A percentile compares a stretch with the other conserved stretches of the same genome.
Conservation (phyloP, 37 sponge, comb jelly and placozoan species). For the Mnemiopsis leidyi region DNA sequence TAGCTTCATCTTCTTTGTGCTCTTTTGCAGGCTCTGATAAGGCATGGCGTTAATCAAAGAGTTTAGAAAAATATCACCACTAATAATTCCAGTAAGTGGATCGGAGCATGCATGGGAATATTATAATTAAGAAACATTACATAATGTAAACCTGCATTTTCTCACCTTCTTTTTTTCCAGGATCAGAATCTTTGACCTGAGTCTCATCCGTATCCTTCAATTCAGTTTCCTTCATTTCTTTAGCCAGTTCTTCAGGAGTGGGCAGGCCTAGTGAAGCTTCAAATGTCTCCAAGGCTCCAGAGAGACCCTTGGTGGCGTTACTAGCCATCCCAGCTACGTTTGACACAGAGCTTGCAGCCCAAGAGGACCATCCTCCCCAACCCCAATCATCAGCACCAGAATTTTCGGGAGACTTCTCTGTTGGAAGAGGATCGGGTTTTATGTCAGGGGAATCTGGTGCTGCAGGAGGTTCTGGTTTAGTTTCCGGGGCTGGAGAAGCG, state of each 20-base stretch:
- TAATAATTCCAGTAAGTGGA: too few species aligned
- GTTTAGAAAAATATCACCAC: too few species aligned
- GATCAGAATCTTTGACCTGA: not conserved
- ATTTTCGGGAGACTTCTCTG: not conserved
- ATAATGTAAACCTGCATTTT: too few species aligned
- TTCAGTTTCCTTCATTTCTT: not conserved
- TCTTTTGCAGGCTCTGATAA: not conserved
- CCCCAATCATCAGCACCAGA: constrained; percentile 15
- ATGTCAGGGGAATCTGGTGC: not conserved
- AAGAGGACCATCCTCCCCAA: constrained; percentile 54
- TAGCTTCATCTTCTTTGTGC: not conserved
- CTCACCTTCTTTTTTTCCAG: not conserved
- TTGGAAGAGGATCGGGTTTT: not conserved
- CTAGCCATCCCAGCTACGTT: constrained; percentile 24
- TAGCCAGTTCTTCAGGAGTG: constrained; percentile 50
- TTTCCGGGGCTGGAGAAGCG: not conserved
- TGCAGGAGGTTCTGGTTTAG: not conserved
- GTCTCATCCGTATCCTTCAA: not conserved
- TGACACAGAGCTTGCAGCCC: constrained; percentile 34
- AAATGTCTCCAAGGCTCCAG: constrained; percentile 59
- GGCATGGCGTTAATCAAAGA: not conserved
- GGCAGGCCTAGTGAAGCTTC: constrained; percentile 41
- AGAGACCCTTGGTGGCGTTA: constrained; percentile 12
- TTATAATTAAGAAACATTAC: too few species aligned
- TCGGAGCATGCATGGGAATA: too few species aligned